These are phyloP conservation scores for Polymixis lichenea DNA, from an alignment of 2,888 invertebrate species.

Conservation along the genomic window DNA sequence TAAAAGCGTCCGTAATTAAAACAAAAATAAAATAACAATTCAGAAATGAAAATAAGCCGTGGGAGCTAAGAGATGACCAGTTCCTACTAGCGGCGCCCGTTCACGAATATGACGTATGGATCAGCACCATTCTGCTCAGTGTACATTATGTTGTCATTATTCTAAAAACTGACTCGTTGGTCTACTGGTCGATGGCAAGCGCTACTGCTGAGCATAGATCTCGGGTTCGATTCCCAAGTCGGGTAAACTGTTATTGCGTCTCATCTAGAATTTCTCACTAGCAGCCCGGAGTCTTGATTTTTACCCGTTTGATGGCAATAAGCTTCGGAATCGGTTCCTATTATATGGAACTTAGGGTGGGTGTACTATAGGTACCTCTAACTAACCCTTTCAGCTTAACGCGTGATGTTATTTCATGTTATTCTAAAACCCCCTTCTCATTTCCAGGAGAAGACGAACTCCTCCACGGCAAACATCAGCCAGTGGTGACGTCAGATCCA, in stretches of 20 bases:
- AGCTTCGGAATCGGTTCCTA: background rate
- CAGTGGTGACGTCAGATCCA: constrained; percentile 87
- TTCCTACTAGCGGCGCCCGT: too few species aligned
- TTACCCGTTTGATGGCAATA: background rate
- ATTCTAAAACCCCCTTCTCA: background rate
- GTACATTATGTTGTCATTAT: too few species aligned
- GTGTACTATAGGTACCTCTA: background rate
- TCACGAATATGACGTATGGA: too few species aligned
- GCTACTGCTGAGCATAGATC: too few species aligned
- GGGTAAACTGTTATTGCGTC: background rate
- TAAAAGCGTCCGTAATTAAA: too few species aligned
- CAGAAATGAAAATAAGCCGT: too few species aligned
- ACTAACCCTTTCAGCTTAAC: too few species aligned
- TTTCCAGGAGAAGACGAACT: constrained; percentile 91
- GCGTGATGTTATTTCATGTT: background rate
- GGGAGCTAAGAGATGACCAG: too few species aligned
- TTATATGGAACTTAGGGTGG: background rate
- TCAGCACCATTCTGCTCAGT: too few species aligned
- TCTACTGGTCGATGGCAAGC: background rate
- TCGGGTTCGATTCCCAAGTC: background rate
- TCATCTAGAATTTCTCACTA: background rate
- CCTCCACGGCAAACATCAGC: constrained; percentile 89
- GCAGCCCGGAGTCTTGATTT: background rate
- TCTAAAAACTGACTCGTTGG: background rate
- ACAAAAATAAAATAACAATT: too few species aligned